phyloP scores from a whole-genome alignment of 2,797 vertebrate species.

The Sebastes glaucus region DNA sequence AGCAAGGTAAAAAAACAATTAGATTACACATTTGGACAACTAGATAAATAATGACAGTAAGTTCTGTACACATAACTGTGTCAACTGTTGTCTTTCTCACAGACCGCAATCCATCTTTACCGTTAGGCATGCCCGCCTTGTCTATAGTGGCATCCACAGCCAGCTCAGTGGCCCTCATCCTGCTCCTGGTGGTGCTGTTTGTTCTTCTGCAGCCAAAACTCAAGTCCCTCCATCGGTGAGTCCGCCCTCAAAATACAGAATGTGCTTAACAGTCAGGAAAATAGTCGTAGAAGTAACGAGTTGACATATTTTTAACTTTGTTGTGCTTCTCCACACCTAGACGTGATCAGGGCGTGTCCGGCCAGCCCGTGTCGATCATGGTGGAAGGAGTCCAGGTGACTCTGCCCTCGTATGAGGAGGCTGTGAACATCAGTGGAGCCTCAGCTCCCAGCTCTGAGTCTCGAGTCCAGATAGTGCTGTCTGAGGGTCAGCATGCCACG shows the following conservation, averaged over 20 bases:
- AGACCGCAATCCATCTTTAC: conserved; percentile 86
- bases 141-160: conserved; percentile 96
- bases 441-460: conserved; percentile 83
- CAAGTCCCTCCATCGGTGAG: conserved; percentile 94
- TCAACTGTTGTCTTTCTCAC: conserved; percentile 36
- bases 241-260: neutral
- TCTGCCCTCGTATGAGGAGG: conserved; percentile 95
- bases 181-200: conserved; percentile 94
- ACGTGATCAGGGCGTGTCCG: conserved; percentile 90
- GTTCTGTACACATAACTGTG: neutral
- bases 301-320: neutral
- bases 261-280: neutral
- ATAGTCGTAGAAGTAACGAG: neutral
- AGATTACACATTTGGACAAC: neutral
- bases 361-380: conserved; percentile 94
- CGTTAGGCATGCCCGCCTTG: conserved; percentile 90
- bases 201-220: conserved; percentile 96
- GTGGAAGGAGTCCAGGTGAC: conserved; percentile 96
- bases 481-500: conserved; percentile 83
- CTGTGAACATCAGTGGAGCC: conserved; percentile 86
- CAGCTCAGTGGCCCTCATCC: conserved; percentile 91
- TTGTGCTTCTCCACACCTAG: conserved; percentile 69
- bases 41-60: neutral
- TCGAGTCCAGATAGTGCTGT: conserved; percentile 91
- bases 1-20: conserved; percentile 77